Evolutionary conservation across 2,797 vertebrate species (phyloP).

Genomic region (Columba guinea): DNA sequence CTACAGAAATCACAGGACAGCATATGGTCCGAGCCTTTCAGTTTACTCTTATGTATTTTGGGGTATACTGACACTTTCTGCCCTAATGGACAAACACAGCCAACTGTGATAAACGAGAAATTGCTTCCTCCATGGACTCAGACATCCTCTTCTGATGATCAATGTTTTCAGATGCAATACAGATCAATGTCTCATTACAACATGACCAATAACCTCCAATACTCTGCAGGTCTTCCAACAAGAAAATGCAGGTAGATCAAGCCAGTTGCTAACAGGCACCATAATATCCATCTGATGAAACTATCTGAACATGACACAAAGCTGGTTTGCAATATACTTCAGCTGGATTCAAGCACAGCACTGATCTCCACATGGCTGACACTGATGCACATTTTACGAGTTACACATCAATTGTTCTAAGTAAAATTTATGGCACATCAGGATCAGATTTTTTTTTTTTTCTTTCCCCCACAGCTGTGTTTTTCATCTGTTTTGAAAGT

Average conservation of each 20-base stretch:
- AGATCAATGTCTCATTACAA: not conserved
- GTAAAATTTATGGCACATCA: constrained; percentile 18
- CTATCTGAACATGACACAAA: not conserved
- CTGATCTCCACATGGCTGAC: not conserved
- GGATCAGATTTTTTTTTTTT: not conserved
- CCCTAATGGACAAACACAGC: not conserved
- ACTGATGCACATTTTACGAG: constrained; percentile 13
- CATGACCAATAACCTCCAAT: not conserved
- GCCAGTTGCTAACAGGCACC: not conserved
- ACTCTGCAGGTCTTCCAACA: not conserved
- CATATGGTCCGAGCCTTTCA: not conserved
- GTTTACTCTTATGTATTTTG: not conserved
- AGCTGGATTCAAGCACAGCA: not conserved
- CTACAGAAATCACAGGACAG: not conserved
- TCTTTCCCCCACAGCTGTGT: not conserved
- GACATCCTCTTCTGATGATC: not conserved
- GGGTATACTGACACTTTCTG: not conserved
- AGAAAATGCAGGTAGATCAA: not conserved
- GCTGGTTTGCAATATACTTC: not conserved
- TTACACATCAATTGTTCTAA: constrained; percentile 16
- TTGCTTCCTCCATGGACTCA: not conserved
- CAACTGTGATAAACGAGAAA: not conserved
- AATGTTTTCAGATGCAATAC: not conserved
- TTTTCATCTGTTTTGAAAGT: not conserved
- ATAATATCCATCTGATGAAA: not conserved